Base-by-base conservation (phyloP, 2,113 vertebrate genomes). In the Urocitellus parryii region DNA sequence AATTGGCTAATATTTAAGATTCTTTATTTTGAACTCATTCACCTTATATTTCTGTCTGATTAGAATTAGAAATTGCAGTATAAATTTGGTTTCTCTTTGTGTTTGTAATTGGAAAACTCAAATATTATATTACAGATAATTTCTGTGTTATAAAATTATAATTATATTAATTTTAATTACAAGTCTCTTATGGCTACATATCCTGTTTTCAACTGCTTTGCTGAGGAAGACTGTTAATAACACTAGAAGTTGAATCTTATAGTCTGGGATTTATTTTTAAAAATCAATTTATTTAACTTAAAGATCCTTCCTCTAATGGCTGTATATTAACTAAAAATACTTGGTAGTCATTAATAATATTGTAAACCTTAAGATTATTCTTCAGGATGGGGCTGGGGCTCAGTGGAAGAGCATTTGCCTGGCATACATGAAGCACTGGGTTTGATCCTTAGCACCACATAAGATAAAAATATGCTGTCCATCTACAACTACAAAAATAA, bases 81-180 rank as follows among this genome's bases (percentile, higher is more conserved):
- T 72, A 24, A 12, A 90, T 93, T 56, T 87, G 0, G 42, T 92
- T 97, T 42, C n/a, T 80, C 89, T 84, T 96, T 95, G n/a, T 4
- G 88, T 88, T 51, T 51, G 0, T 10, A 92, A 74, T 67, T 45
- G 63, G 5, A 96, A 65, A 77, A 77, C 4, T 39, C 17, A 18
- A 82, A 90, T 1, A 32, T 27, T 98, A 65, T 81, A 24, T 63
- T 72, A 48, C 2, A 95, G 82, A 81, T 72, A 68, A 77, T 95
- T 96, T 61, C 11, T 67, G 24, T 86, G 45, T 32, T 94, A 58
- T 63, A 74, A 63, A 42, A 25, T 20, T 51, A 37, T 42, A 84
- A 89, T 91, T 86, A 34, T 88, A 94, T 63, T 91, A 29, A 79
- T 87, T 95, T 96, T 93, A 89, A 95, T 89, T 93, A 34, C 48